phyloP scores from a whole-genome alignment of 64 coral and sea anemone species.

The Stichodactyla helianthus region DNA sequence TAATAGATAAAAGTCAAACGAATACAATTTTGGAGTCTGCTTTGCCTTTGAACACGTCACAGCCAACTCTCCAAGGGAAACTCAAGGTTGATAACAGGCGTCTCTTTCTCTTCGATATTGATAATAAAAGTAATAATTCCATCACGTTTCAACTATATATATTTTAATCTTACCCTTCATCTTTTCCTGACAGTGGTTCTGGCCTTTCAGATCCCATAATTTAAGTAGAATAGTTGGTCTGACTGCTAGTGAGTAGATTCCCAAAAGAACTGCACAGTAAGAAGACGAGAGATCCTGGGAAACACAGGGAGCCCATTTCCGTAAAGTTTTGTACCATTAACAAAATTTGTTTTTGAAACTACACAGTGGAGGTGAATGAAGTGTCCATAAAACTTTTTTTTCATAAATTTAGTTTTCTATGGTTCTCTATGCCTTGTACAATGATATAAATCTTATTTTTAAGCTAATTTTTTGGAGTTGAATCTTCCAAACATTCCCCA shows the following conservation, averaged over 20 bases:
- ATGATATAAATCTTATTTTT: too few species aligned
- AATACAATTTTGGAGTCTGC: too few species aligned
- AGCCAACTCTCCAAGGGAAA: too few species aligned
- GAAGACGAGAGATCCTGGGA: not conserved
- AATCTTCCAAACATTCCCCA: too few species aligned
- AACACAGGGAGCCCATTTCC: not conserved
- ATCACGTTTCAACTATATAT: not conserved
- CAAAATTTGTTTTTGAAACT: not conserved
- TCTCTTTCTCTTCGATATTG: not conserved
- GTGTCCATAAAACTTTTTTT: too few species aligned
- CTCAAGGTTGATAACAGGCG: not conserved
- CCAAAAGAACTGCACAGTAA: too few species aligned
- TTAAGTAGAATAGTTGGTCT: not conserved
- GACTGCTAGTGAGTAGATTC: not conserved
- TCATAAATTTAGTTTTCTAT: too few species aligned
- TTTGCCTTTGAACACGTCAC: too few species aligned
- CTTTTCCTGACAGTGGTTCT: conserved; percentile 90
- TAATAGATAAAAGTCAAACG: too few species aligned
- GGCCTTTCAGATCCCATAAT: conserved; percentile 63
- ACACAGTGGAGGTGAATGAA: too few species aligned
- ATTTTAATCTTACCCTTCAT: conserved; percentile 65
- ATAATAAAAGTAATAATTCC: not conserved
- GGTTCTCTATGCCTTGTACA: too few species aligned
- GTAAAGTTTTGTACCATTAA: not conserved
- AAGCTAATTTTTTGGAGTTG: too few species aligned